These are phyloP conservation scores for Theropithecus gelada DNA, from an alignment of 2,113 vertebrate genomes.

Conservation along the genomic window DNA sequence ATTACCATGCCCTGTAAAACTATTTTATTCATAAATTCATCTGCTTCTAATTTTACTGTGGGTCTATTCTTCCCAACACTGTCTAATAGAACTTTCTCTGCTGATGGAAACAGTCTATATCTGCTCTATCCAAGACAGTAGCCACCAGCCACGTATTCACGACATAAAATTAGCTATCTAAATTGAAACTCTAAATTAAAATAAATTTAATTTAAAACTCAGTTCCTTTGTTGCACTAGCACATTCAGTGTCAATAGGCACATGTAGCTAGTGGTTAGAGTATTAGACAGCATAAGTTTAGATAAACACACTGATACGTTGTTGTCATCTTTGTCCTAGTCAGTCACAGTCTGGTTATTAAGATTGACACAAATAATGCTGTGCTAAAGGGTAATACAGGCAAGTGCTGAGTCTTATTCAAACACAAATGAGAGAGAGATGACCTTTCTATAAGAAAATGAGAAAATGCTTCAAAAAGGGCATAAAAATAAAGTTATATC, in stretches of 20 bases:
- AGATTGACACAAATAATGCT: neutral
- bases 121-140: neutral
- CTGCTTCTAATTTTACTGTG: neutral
- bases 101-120: neutral
- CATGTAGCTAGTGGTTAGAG: neutral
- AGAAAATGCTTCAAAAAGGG: neutral
- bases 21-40: neutral
- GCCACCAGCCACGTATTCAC: neutral
- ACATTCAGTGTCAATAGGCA: neutral
- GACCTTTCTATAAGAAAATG: neutral
- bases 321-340: neutral
- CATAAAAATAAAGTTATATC: neutral
- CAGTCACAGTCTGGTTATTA: neutral
- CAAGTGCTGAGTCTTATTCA: neutral
- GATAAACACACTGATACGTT: neutral
- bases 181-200: neutral
- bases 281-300: neutral
- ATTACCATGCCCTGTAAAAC: neutral
- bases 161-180: neutral
- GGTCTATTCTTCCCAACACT: neutral
- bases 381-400: neutral
- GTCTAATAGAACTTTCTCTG: neutral
- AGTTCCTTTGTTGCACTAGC: neutral
- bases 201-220: neutral
- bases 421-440: neutral